Conservation (phyloP, 2,797 vertebrate genomes). For the Craterocephalus amniculus region DNA sequence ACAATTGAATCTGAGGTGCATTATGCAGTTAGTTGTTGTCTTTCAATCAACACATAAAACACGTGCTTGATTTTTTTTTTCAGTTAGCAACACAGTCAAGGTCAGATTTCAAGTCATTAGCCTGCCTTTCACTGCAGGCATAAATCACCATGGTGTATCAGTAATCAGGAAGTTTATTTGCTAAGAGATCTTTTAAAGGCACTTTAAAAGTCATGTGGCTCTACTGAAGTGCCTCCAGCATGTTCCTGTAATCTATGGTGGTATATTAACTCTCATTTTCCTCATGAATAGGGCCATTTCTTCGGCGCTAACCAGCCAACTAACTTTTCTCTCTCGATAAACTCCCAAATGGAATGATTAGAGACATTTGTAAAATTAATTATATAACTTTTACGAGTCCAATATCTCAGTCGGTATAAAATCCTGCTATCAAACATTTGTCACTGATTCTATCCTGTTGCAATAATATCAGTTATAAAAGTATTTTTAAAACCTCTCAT, state of each 20-base stretch:
- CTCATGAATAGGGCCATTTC: constrained; percentile 51
- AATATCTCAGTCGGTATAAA: neutral
- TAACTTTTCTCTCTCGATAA: constrained; percentile 18
- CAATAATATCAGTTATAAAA: constrained; percentile 2
- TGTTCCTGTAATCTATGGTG: constrained; percentile 78
- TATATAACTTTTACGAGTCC: constrained; percentile 12
- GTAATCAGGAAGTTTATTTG: constrained; percentile 82
- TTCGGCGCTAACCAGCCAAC: constrained; percentile 8
- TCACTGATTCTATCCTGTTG: constrained; percentile 6
- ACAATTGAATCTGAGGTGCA: constrained; percentile 12
- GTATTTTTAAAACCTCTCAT: neutral
- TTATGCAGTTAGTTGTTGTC: constrained; percentile 29
- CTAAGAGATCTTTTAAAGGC: constrained; percentile 75
- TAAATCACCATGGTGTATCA: constrained; percentile 74
- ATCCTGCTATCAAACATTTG: neutral
- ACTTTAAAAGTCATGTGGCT: constrained; percentile 74
- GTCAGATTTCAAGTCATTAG: constrained; percentile 70
- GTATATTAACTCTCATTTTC: constrained; percentile 81
- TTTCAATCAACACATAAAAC: constrained; percentile 47
- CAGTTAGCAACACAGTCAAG: constrained; percentile 62
- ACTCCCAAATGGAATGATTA: constrained; percentile 24
- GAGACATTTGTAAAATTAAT: constrained; percentile 27
- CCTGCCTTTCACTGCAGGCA: constrained; percentile 58
- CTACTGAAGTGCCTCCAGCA: constrained; percentile 70
- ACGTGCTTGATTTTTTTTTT: constrained; percentile 51